phyloP scores from a whole-genome alignment of 2,888 invertebrate genomes.

The Punctoribates punctum region DNA sequence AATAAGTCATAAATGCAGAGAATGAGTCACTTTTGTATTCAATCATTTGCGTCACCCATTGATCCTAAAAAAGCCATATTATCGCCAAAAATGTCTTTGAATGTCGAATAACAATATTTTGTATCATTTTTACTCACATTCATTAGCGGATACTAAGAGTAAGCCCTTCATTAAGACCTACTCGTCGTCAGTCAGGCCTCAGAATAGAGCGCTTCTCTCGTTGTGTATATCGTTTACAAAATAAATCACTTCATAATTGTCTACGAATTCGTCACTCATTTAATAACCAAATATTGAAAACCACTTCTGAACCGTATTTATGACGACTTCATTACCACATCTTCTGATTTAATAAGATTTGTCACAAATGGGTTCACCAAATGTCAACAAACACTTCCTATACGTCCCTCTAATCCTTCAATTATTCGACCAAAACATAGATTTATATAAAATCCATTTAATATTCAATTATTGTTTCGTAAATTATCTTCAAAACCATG shows the following conservation, averaged over 20 bases:
- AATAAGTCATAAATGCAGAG: neutral
- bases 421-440: neutral
- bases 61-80: conserved; percentile 13
- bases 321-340: conserved; percentile 16
- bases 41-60: conserved; percentile 19
- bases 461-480: neutral
- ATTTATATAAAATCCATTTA: neutral
- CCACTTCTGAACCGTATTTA: conserved; percentile 17
- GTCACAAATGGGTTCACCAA: neutral
- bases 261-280: conserved; percentile 19
- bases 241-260: conserved; percentile 17
- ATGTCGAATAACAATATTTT: neutral
- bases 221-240: neutral
- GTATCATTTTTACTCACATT: conserved; percentile 24
- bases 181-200: conserved; percentile 12
- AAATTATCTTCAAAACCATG: neutral
- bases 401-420: neutral
- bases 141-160: conserved; percentile 23
- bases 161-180: neutral
- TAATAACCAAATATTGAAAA: neutral
- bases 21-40: conserved; percentile 36
- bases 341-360: neutral
- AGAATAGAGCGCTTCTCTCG: neutral
- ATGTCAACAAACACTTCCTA: neutral
- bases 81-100: conserved; percentile 1